Percentiles rank a stretch among this genome's conserved stretches.
Conservation (phyloP, 2,113 vertebrate genomes). For the Meriones unguiculatus region DNA sequence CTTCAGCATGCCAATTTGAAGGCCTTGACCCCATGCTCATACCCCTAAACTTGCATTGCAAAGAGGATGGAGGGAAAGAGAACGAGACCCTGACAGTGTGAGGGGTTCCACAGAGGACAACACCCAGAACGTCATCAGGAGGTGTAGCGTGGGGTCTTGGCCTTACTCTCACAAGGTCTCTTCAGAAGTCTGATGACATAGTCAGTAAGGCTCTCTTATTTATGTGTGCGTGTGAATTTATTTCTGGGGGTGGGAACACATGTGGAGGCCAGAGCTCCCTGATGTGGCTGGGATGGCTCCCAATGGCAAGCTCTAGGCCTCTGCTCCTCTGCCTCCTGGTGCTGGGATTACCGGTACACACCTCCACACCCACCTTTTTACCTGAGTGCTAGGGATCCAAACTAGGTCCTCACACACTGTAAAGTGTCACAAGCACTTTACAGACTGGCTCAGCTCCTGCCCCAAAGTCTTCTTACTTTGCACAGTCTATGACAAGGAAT, state of each 20-base stretch:
- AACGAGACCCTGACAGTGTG: rapidly evolving
- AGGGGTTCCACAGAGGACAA: neutral
- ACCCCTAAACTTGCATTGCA: neutral
- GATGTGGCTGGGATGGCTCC: neutral
- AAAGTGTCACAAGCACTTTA: neutral
- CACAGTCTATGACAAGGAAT: neutral
- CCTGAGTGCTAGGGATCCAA: neutral
- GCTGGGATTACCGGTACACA: neutral
- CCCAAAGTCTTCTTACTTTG: neutral
- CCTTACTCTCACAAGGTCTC: neutral
- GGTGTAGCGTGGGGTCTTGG: neutral
- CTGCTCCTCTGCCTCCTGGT: neutral
- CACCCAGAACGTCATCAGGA: neutral
- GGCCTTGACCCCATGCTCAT: neutral
- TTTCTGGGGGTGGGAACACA: too few species aligned
- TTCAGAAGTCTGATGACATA: neutral
- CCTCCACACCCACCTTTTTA: neutral
- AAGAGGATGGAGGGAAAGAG: neutral
- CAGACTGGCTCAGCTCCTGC: neutral
- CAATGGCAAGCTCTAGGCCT: neutral
- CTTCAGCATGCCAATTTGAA: neutral
- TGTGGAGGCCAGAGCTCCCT: neutral
- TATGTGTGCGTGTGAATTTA: neutral
- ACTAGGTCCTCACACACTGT: neutral
- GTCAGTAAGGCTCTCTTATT: neutral